Evolutionary conservation across 2,113 vertebrate genomes (phyloP).

Genomic region (Proterorhinus semilunaris): DNA sequence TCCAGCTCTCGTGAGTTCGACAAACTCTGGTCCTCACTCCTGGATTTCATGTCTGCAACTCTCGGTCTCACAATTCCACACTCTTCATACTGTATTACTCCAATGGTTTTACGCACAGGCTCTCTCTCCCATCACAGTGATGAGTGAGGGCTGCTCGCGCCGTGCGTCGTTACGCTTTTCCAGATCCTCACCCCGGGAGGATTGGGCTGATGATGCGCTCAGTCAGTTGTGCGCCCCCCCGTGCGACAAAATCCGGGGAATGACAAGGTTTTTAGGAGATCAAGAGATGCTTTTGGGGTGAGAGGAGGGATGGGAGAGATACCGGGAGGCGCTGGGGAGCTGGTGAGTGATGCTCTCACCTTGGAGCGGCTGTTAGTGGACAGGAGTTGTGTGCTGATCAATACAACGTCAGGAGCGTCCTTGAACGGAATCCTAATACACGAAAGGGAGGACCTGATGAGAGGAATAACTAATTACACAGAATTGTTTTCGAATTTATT

Average conservation of each 20-base stretch:
- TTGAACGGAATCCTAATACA: slow-evolving; percentile 16
- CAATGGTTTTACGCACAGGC: slow-evolving; percentile 15
- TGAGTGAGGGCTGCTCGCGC: neutral
- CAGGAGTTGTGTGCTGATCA: slow-evolving; percentile 39
- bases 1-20: slow-evolving; percentile 90
- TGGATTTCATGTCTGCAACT: slow-evolving; percentile 79
- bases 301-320: neutral
- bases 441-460: neutral
- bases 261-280: neutral
- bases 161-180: neutral
- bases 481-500: too few relatives aligned
- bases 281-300: neutral
- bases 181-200: too few relatives aligned
- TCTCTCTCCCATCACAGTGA: neutral
- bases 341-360: slow-evolving; percentile 43
- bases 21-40: slow-evolving; percentile 85
- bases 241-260: neutral
- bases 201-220: neutral
- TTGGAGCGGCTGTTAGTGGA: slow-evolving; percentile 24
- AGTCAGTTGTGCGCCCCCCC: slow-evolving; percentile 6
- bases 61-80: slow-evolving; percentile 23
- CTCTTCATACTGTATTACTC: neutral
- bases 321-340: slow-evolving; percentile 13
- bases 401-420: slow-evolving; percentile 34
- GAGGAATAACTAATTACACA: neutral